Evolutionary conservation across 2,888 invertebrate species (phyloP), one percentile per base, ranked within the genome.

Genomic region (Glyphotaelius pellucidus): DNA sequence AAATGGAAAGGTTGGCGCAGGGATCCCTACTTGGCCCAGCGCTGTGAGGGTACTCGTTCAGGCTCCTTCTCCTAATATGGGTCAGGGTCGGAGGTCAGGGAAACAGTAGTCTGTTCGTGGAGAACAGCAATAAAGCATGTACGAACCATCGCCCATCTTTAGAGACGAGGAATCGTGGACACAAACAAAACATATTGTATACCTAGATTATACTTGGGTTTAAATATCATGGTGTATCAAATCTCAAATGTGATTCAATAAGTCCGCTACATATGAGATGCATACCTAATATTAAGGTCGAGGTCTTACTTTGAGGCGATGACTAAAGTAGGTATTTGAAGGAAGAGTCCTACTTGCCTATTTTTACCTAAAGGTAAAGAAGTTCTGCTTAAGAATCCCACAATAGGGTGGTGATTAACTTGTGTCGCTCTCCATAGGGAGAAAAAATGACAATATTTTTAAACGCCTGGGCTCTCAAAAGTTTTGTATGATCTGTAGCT

Each of bases 1-100:
- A 92, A 92, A 90, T 92, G 80, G 90, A 92, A 90, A 88, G 92
- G 90, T 90, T 90, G 42, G 87, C 38, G 67, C 79, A 30, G 12
- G 81, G 52, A 47, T 35, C 91, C 91, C 52, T 87, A 91, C 35
- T 87, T 85, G 91, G 87, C 35, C 30, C 42, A 42, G 30, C 15
- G 35, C 19, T 32, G 35, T 35, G 86, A 15, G 31, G 30, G 30
- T 42, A 52, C 52, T 30, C 52, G 86, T 52, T 19, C 52, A 19
- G 52, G 67, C 67, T 67, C 67, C n/a, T n/a, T 25, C 67, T 67
- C 67, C 67, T 67, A 67, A 67, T 67, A 67, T 67, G 67, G 42
- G 86, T 31, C 86, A 42, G n/a, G 86, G 47, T 31, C 86, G 25
- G 30, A 32, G 83, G 31, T 83, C 83, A 32, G 31, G 32, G 25